Evolutionary conservation across 1,140 invertebrate species (phyloP).

Genomic region (Arctopsyche grandis): DNA sequence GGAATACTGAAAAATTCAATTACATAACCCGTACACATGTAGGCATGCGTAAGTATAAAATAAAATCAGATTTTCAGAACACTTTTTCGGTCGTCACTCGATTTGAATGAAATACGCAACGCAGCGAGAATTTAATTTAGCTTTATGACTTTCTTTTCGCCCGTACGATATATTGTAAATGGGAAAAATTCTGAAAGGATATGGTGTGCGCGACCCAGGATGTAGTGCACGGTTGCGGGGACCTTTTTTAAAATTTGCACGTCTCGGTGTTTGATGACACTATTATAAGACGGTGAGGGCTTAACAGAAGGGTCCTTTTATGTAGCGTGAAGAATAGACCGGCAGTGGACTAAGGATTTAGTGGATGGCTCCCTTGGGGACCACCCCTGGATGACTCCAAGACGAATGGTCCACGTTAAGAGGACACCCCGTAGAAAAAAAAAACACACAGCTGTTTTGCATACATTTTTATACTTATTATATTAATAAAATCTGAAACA

Average conservation of each 20-base stretch:
- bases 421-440: background rate
- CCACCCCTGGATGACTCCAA: background rate
- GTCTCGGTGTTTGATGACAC: slow-evolving; percentile 20
- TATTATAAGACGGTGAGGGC: background rate
- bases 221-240: background rate
- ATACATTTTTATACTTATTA: background rate
- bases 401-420: background rate
- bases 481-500: background rate
- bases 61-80: no score
- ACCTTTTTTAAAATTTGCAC: slow-evolving; percentile 2
- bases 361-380: background rate
- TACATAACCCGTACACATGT: no score
- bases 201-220: background rate
- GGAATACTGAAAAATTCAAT: no score
- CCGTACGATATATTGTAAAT: background rate
- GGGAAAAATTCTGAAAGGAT: background rate
- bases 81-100: background rate
- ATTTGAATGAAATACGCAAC: background rate
- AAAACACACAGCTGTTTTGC: background rate
- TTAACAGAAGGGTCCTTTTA: slow-evolving; percentile 5
- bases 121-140: no score
- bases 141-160: no score
- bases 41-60: no score
- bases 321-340: slow-evolving; percentile 18
- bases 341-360: slow-evolving; percentile 19